These are phyloP conservation scores for Epinephelus lanceolatus DNA, from an alignment of 2,113 vertebrate species.

Conservation along the genomic window DNA sequence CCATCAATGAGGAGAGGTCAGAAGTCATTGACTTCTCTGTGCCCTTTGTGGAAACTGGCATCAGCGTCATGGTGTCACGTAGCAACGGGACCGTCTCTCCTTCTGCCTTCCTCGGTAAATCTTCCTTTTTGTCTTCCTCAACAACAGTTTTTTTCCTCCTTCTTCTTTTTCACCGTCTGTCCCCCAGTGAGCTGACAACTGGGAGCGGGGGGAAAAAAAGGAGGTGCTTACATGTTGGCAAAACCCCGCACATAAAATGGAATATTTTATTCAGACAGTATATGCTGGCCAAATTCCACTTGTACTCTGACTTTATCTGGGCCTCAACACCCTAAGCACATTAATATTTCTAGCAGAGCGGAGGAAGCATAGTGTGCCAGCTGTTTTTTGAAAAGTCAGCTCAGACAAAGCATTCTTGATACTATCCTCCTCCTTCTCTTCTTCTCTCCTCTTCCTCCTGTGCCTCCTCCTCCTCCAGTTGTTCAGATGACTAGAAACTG, in stretches of 20 bases:
- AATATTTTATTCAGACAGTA: slow-evolving; percentile 71
- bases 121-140: background rate
- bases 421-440: slow-evolving; percentile 6
- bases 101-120: slow-evolving; percentile 95
- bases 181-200: slow-evolving; percentile 1
- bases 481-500: slow-evolving; percentile 67
- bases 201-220: slow-evolving; percentile 24
- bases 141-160: too few relatives aligned
- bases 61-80: slow-evolving; percentile 99
- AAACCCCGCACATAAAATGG: slow-evolving; percentile 53
- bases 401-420: slow-evolving; percentile 69
- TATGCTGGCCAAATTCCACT: slow-evolving; percentile 58
- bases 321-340: slow-evolving; percentile 72
- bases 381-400: slow-evolving; percentile 67
- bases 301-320: slow-evolving; percentile 73
- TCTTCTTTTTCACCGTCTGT: background rate
- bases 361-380: slow-evolving; percentile 70
- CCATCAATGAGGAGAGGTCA: slow-evolving; percentile 97
- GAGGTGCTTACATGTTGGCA: slow-evolving; percentile 57
- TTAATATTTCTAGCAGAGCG: slow-evolving; percentile 73
- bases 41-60: slow-evolving; percentile 97
- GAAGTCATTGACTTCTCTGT: slow-evolving; percentile 98
- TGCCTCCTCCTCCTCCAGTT: slow-evolving; percentile 34
- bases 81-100: slow-evolving; percentile 98
- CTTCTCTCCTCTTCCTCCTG: slow-evolving; percentile 8